Base-by-base conservation (phyloP, 2,888 invertebrate species). In the Apeira syringaria region DNA sequence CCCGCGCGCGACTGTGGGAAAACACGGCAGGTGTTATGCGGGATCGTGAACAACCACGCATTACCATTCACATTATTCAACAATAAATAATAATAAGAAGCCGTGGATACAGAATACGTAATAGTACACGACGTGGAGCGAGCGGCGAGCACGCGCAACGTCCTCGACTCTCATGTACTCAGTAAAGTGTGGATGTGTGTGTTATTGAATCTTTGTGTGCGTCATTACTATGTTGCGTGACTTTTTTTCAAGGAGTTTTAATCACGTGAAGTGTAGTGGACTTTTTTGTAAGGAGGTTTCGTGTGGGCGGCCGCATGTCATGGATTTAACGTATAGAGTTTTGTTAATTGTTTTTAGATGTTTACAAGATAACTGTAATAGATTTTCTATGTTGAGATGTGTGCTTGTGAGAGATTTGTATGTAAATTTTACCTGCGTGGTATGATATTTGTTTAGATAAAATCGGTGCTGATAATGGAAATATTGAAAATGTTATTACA, bases 1-100 rank as follows among this genome's bases (percentile, higher is more conserved):
- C 68, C 68, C 66, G 65, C 71, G 76, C 78, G 67, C 75, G 86
- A 90, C 81, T 90, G 91, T 91, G 91, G 91, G 91, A 91, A 91
- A 90, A 88, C 78, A 84, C 85, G 90, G 91, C 91, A 91, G 91
- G 91, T 91, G 91, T 82, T 89, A 85, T 85, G 91, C 88, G 87
- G 82, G 87, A 89, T 90, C 90, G 91, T 88, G 90, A 89, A 88
- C 88, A 86, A 84, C 87, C 86, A 88, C 80, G 88, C 87, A 89
- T 88, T 89, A 89, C 88, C 87, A 89, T 89, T 88, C 88, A 88
- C 83, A 86, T 88, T 89, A 89, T 89, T 86, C 88, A 86, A 88
- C 89, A 81, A 89, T 88, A 88, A 88, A 88, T 88, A 88, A 89
- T 86, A 86, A 86, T 87, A 89, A 88, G 86, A 84, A 87, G 88